Conservation (phyloP, 2,113 vertebrate species). For the Todiramphus chloris region DNA sequence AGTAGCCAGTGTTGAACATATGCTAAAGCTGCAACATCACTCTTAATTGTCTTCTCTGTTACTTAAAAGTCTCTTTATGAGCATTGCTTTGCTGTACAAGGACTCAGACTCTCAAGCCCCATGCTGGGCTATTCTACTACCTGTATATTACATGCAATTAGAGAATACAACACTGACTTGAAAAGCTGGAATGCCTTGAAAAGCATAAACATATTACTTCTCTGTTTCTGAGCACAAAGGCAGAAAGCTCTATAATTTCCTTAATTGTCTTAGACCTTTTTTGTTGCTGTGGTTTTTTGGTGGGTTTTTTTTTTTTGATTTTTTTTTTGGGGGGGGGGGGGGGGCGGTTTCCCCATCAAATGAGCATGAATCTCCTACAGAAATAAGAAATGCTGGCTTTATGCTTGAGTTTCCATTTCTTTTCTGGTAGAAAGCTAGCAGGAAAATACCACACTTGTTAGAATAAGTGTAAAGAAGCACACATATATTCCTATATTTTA, state of each 20-base stretch:
- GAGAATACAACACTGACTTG: neutral
- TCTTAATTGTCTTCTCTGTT: constrained; percentile 62
- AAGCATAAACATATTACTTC: constrained; percentile 7
- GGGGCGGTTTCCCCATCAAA: neutral
- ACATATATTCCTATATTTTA: neutral
- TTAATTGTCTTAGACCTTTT: neutral
- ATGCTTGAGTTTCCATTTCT: neutral
- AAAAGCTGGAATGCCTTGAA: neutral
- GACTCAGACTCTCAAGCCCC: constrained; percentile 28
- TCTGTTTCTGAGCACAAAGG: neutral
- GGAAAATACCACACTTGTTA: neutral
- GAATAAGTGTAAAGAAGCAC: neutral
- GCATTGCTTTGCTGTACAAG: neutral
- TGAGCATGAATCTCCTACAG: neutral
- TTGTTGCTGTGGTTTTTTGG: neutral
- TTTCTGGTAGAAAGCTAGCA: neutral
- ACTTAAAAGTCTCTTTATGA: constrained; percentile 60
- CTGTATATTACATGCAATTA: constrained; percentile 49
- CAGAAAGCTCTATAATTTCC: neutral
- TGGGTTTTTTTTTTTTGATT: too few species aligned
- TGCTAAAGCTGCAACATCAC: constrained; percentile 29
- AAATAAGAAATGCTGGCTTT: neutral
- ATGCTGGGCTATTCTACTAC: constrained; percentile 59
- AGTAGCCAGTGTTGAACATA: neutral
- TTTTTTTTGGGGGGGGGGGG: too few species aligned